Evolutionary conservation across 2,888 invertebrate genomes (phyloP).

Genomic region (Parochlus steinenii): DNA sequence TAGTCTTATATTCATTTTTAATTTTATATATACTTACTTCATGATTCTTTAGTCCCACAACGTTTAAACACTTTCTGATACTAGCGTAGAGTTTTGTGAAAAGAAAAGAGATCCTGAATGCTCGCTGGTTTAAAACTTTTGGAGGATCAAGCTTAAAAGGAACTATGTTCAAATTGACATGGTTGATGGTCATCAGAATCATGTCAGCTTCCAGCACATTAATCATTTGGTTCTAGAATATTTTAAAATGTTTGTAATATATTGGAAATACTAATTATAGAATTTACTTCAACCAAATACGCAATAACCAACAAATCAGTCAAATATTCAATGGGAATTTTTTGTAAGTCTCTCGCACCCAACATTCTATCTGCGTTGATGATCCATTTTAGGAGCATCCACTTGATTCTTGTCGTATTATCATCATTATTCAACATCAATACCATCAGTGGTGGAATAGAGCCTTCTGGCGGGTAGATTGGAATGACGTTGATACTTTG

Average conservation of each 20-base stretch:
- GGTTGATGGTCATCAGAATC: slow-evolving; percentile 6
- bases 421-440: too few species aligned
- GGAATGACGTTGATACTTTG: not conserved
- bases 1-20: too few species aligned
- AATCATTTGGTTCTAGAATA: not conserved
- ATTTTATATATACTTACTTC: too few species aligned
- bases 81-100: not conserved
- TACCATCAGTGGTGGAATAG: slow-evolving; percentile 1
- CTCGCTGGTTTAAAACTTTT: not conserved
- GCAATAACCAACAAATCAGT: not conserved
- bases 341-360: not conserved
- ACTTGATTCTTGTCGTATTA: too few species aligned
- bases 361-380: not conserved
- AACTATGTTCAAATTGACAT: slow-evolving; percentile 1
- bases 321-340: slow-evolving; percentile 2
- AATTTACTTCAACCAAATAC: not conserved
- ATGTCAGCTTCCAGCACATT: slow-evolving; percentile 1
- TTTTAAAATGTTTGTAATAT: too few species aligned
- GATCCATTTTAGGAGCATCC: slow-evolving; percentile 2
- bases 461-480: not conserved
- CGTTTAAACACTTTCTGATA: not conserved
- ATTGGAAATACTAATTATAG: too few species aligned
- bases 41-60: slow-evolving; percentile 5
- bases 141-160: not conserved
- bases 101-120: slow-evolving; percentile 5